These are phyloP conservation scores for Caenorhabditis macrosperma DNA, from an alignment of 2,888 invertebrate genomes.

Conservation along the genomic window DNA sequence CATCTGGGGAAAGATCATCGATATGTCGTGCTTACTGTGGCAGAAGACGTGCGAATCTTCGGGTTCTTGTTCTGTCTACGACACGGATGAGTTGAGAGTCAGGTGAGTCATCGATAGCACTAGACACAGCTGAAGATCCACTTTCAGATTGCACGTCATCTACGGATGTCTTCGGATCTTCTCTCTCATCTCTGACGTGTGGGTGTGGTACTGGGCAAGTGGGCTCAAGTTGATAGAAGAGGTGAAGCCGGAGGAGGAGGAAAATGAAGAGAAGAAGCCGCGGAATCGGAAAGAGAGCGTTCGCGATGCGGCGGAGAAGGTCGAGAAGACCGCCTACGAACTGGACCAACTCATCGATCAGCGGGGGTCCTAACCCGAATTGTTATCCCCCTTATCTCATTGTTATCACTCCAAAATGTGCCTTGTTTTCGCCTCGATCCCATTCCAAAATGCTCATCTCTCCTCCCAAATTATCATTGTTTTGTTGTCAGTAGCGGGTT, in stretches of 20 bases:
- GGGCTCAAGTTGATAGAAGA: slow-evolving; percentile 77
- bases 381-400: neutral
- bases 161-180: slow-evolving; percentile 77
- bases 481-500: slow-evolving; percentile 38
- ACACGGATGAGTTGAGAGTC: slow-evolving; percentile 79
- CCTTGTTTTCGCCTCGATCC: slow-evolving; percentile 45
- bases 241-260: slow-evolving; percentile 45
- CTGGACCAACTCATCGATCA: slow-evolving; percentile 53
- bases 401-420: slow-evolving; percentile 12
- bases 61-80: slow-evolving; percentile 81
- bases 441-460: slow-evolving; percentile 51
- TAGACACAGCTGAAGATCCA: neutral
- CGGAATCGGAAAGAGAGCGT: slow-evolving; percentile 34
- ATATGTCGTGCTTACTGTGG: slow-evolving; percentile 81
- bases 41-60: slow-evolving; percentile 78
- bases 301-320: slow-evolving; percentile 43
- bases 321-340: slow-evolving; percentile 54
- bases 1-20: slow-evolving; percentile 81
- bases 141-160: slow-evolving; percentile 71
- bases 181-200: slow-evolving; percentile 77
- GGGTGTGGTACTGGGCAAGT: slow-evolving; percentile 78
- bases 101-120: slow-evolving; percentile 61
- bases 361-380: slow-evolving; percentile 52
- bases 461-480: neutral
- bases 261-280: slow-evolving; percentile 23